Evolutionary conservation across 2,888 invertebrate species (phyloP).

Genomic region (Pantelozetes paolii): DNA sequence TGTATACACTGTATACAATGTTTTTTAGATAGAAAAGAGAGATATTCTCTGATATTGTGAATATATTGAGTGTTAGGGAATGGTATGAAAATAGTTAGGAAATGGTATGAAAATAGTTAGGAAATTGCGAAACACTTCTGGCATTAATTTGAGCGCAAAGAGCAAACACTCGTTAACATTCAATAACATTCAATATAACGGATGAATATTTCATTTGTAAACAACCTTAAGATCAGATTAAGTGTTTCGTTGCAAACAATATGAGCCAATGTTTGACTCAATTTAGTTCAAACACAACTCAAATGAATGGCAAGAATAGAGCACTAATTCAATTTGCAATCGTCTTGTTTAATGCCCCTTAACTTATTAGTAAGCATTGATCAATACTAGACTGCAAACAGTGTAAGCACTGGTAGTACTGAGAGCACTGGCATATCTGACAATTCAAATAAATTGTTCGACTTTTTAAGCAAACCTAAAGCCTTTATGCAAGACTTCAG

Average conservation of each 20-base stretch:
- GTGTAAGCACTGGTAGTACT: no score
- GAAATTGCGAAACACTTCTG: neutral
- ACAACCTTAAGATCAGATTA: neutral
- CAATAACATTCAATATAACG: neutral
- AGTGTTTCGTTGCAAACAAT: neutral
- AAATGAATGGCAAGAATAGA: neutral
- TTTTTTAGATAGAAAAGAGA: no score
- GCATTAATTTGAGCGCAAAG: slow-evolving; percentile 33
- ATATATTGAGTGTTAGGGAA: no score
- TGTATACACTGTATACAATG: no score
- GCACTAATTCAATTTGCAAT: neutral
- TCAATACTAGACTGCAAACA: neutral
- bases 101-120: neutral
- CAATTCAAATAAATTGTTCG: neutral
- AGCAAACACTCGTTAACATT: slow-evolving; percentile 35
- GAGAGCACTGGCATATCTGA: no score
- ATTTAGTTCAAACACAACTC: neutral
- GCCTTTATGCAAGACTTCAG: neutral
- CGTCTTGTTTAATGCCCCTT: neutral
- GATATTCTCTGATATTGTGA: no score
- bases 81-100: no score
- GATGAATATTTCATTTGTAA: slow-evolving; percentile 34
- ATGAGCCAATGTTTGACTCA: neutral
- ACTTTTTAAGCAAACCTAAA: neutral
- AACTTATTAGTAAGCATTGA: slow-evolving; percentile 11